Percentiles rank a stretch among this genome's conserved stretches.
Evolutionary conservation across 2,797 vertebrate genomes (phyloP).

Genomic region (Sebastes nivosus): DNA sequence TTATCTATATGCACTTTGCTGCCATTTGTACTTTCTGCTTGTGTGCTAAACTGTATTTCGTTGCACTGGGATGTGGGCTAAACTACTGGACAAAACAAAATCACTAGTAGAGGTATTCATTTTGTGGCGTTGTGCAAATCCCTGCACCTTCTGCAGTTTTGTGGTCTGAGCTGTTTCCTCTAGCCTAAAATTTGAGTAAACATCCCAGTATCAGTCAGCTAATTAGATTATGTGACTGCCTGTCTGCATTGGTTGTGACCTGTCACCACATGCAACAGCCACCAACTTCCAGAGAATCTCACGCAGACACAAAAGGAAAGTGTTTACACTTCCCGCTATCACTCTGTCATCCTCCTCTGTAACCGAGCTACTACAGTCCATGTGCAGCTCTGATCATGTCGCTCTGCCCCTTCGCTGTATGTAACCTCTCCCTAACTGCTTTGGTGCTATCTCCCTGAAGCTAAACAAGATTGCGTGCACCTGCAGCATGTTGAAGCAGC

Average conservation of each 20-base stretch:
- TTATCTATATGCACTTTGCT: not conserved
- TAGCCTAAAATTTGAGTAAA: constrained; percentile 11
- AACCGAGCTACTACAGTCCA: not conserved
- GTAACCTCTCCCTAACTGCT: constrained; percentile 23
- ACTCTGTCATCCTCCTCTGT: not conserved
- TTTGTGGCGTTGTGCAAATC: constrained; percentile 18
- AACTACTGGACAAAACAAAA: constrained; percentile 20
- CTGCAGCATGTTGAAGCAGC: constrained; percentile 57
- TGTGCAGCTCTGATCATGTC: constrained; percentile 22
- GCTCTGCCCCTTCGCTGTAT: constrained; percentile 9
- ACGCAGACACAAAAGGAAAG: constrained; percentile 8
- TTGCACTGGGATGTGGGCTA: not conserved
- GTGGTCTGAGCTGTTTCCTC: constrained; percentile 5
- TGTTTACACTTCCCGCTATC: constrained; percentile 17
- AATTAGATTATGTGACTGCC: constrained; percentile 17
- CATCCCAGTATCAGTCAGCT: constrained; percentile 9
- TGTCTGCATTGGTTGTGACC: not conserved
- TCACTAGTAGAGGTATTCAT: not conserved
- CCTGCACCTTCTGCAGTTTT: not conserved
- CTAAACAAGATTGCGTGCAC: constrained; percentile 72
- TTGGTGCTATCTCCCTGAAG: constrained; percentile 47
- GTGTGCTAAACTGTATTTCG: not conserved
- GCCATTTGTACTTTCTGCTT: not conserved
- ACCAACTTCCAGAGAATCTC: not conserved
- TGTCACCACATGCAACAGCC: not conserved